These are phyloP conservation scores for Chiloscyllium punctatum DNA, from an alignment of 2,797 vertebrate genomes.

Conservation along the genomic window DNA sequence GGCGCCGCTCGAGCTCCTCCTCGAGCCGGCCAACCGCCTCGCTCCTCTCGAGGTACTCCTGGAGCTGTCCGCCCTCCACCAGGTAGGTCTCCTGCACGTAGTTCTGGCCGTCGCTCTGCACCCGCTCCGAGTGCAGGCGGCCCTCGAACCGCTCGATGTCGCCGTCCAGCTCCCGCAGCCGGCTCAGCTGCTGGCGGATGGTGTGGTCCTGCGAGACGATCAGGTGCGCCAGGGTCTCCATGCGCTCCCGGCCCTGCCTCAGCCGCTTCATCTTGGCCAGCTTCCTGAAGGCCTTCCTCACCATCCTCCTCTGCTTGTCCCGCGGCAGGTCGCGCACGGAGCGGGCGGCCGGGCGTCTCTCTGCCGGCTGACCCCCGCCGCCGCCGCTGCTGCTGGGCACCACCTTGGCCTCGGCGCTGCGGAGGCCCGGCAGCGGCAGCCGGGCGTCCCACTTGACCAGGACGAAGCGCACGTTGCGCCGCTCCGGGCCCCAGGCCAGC, in stretches of 20 bases:
- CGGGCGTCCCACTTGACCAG: constrained; percentile 79
- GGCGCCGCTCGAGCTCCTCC: constrained; percentile 66
- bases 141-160: constrained; percentile 74
- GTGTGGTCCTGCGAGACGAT: constrained; percentile 86
- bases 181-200: constrained; percentile 81
- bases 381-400: constrained; percentile 53
- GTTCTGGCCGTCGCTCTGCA: constrained; percentile 59
- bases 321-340: constrained; percentile 69
- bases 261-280: constrained; percentile 82
- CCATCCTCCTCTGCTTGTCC: constrained; percentile 85
- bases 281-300: constrained; percentile 91
- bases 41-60: constrained; percentile 59
- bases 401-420: constrained; percentile 60
- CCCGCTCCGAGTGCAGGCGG: constrained; percentile 53
- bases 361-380: constrained; percentile 40
- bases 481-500: constrained; percentile 88
- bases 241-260: constrained; percentile 38
- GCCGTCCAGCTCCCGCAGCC: constrained; percentile 75
- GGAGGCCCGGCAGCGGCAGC: constrained; percentile 66
- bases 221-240: constrained; percentile 78
- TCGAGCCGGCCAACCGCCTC: constrained; percentile 71
- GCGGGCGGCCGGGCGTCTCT: constrained; percentile 63
- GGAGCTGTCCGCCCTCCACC: constrained; percentile 49
- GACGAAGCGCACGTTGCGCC: constrained; percentile 74
- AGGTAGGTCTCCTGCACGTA: constrained; percentile 62